Evolutionary conservation across 2,113 vertebrate genomes (phyloP), one percentile per base, ranked within the genome.

Genomic region (Muntiacus muntjak): DNA sequence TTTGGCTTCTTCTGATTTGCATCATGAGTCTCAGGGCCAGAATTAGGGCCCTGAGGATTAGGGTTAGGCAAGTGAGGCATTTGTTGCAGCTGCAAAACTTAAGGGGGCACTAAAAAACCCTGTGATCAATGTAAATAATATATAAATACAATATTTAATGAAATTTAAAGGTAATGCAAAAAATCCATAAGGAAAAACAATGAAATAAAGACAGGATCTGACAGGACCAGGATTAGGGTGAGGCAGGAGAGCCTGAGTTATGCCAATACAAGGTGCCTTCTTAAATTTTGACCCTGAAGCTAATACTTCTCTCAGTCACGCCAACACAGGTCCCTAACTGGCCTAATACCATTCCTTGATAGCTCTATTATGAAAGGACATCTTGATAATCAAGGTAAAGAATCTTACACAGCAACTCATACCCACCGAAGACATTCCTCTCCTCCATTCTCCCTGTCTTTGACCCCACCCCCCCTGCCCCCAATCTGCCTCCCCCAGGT

Each of bases 1-100:
- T 54, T 55, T 40, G 23, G n/a, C 81, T 55, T 89, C 91, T 91
- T 25, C 81, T 57, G 21, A 52, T 86, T 87, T 92, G 87, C n/a
- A 92, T 30, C 47, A 55, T 55, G 47, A n/a, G 5, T 23, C 12
- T 45, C 23, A 17, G 84, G 43, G 71, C 36, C 14, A 79, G 21
- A 67, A 64, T n/a, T 25, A 50, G n/a, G 54, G 33, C 67, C 67
- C 36, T 23, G 67, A 40, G 21, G 58, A 58, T 26, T 26, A 58
- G 25, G 54, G 28, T 92, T 6, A 82, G 5, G 15, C 13, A 17
- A 92, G 52, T 15, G 33, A 55, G 6, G 12, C 6, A 17, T 79
- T 64, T 4, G 2, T 60, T 79, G 78, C 25, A 40, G 54, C 26
- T 62, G n/a, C 11, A 79, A 87, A 79, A 87, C 79, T 36, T 89